phyloP scores from a whole-genome alignment of 2,113 vertebrate genomes.

The Forbesichthys papilliferus region DNA sequence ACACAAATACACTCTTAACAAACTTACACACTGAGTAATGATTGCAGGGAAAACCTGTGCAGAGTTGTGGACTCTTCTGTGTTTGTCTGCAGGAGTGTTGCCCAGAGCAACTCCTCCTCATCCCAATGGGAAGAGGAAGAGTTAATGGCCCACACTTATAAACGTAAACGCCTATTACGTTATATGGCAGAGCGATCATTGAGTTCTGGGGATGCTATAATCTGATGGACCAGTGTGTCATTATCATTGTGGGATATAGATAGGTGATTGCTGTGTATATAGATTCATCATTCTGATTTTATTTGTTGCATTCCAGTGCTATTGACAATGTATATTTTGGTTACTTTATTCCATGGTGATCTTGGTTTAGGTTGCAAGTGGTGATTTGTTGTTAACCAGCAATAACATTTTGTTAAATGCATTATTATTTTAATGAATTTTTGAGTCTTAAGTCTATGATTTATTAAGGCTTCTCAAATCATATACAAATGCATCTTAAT shows the following conservation, averaged over 20 bases:
- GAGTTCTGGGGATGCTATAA: background rate
- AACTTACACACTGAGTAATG: too few species aligned
- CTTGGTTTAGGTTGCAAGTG: slow-evolving; percentile 5
- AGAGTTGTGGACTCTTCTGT: too few species aligned
- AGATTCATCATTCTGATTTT: slow-evolving; percentile 14
- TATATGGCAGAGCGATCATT: too few species aligned
- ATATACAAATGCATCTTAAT: slow-evolving; percentile 25
- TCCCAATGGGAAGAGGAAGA: too few species aligned
- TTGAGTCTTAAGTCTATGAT: background rate
- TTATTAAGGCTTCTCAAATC: slow-evolving; percentile 24
- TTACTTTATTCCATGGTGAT: slow-evolving; percentile 5
- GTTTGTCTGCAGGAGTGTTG: too few species aligned
- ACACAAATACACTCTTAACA: too few species aligned
- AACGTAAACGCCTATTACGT: too few species aligned
- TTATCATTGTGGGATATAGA: slow-evolving; percentile 16
- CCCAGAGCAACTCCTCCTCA: too few species aligned
- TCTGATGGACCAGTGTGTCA: background rate
- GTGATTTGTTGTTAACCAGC: slow-evolving; percentile 2
- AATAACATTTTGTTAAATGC: slow-evolving; percentile 16
- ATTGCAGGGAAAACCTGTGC: too few species aligned
- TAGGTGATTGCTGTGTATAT: slow-evolving; percentile 1
- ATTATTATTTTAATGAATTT: slow-evolving; percentile 8
- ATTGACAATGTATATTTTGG: slow-evolving; percentile 2
- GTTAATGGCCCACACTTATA: too few species aligned
- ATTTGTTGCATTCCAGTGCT: slow-evolving; percentile 27